These are phyloP conservation scores for Premnoplex brunnescens DNA, from an alignment of 2,797 vertebrate species.

Conservation along the genomic window DNA sequence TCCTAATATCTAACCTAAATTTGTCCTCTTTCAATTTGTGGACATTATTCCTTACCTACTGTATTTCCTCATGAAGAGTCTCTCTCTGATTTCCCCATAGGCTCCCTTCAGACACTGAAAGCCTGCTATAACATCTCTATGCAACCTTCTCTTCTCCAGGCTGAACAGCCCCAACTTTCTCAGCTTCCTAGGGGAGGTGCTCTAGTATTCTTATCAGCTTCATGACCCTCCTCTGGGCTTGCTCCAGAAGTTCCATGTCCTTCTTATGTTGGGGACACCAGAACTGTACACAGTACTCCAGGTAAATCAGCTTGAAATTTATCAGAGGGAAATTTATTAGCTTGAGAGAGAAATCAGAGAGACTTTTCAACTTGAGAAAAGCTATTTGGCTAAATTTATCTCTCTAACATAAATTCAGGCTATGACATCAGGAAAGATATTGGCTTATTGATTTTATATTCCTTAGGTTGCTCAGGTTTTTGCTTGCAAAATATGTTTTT, in stretches of 20 bases:
- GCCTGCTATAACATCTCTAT: background rate
- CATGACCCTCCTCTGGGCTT: background rate
- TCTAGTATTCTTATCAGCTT: background rate
- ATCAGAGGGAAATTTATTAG: background rate
- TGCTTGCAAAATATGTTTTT: background rate
- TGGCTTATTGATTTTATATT: background rate
- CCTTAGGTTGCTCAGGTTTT: background rate
- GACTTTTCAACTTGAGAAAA: background rate
- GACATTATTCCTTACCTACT: accelerated
- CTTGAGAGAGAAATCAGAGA: background rate
- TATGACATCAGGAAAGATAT: background rate
- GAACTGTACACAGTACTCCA: background rate
- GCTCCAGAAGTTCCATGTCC: background rate
- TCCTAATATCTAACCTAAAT: background rate
- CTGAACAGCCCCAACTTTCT: background rate
- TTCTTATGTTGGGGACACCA: background rate
- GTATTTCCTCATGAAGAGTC: background rate
- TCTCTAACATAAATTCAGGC: background rate
- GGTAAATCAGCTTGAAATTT: background rate
- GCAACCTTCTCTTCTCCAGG: background rate
- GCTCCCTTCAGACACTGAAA: background rate
- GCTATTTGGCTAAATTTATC: background rate
- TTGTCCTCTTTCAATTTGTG: background rate
- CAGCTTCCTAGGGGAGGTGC: background rate
- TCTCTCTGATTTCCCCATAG: background rate